phyloP scores from a whole-genome alignment of 2,888 invertebrate genomes.

The Opisthograptis luteolata region DNA sequence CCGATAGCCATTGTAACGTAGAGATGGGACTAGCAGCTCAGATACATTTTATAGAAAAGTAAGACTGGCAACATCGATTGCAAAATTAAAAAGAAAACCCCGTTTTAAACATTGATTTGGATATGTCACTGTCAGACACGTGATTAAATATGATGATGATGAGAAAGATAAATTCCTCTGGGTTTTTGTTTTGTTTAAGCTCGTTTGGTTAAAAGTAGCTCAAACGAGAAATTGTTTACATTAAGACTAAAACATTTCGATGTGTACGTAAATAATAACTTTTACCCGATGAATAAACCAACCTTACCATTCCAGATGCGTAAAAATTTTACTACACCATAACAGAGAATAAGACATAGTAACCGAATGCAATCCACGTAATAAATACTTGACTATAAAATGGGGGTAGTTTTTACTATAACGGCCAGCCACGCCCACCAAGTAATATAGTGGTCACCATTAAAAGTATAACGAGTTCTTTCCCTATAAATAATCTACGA shows the following conservation, averaged over 20 bases:
- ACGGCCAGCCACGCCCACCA: conserved; percentile 61
- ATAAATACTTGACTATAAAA: conserved; percentile 55
- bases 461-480: conserved; percentile 73
- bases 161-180: too few species aligned
- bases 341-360: conserved; percentile 39
- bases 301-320: conserved; percentile 18
- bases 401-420: conserved; percentile 57
- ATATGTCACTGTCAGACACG: too few species aligned
- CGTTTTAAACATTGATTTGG: too few species aligned
- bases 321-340: conserved; percentile 30
- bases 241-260: conserved; percentile 4
- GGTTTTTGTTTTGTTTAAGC: too few species aligned
- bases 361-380: conserved; percentile 44
- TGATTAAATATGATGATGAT: too few species aligned
- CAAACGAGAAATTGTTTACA: conserved; percentile 6
- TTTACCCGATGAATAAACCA: conserved; percentile 2
- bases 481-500: conserved; percentile 72
- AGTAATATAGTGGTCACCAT: conserved; percentile 80
- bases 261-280: conserved; percentile 9
- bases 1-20: too few species aligned
- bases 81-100: too few species aligned
- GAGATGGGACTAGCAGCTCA: too few species aligned
- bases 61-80: too few species aligned
- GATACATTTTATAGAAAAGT: too few species aligned
- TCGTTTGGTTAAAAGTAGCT: too few species aligned